phyloP scores from a whole-genome alignment of 2,888 invertebrate species.

The Brachyopa scutellaris region DNA sequence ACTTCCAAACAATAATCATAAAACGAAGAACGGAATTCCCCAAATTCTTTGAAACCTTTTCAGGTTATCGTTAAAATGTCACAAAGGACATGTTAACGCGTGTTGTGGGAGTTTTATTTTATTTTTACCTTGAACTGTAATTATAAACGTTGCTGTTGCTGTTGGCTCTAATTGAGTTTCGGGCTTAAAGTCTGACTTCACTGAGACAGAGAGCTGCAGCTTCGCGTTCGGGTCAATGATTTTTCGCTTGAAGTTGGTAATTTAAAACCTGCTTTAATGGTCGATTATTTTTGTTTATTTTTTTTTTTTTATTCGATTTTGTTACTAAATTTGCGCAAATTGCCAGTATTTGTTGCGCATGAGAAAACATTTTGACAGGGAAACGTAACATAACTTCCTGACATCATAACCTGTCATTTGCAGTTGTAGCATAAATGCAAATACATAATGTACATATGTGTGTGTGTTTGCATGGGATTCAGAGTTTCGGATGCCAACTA shows the following conservation, averaged over 20 bases:
- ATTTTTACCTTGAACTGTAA: constrained; percentile 25
- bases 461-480: too few species aligned
- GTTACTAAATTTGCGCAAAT: constrained; percentile 4
- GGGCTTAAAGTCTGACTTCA: constrained; percentile 22
- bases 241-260: constrained; percentile 42
- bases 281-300: constrained; percentile 39
- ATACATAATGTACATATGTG: too few species aligned
- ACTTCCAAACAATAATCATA: not conserved
- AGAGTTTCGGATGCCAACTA: too few species aligned
- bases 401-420: constrained; percentile 13
- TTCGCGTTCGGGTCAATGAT: constrained; percentile 35
- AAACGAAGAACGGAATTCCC: not conserved
- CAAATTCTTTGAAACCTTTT: not conserved
- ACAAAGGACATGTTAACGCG: constrained; percentile 7
- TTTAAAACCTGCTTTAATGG: constrained; percentile 49
- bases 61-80: constrained; percentile 7
- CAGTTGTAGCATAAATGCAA: too few species aligned
- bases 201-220: constrained; percentile 8
- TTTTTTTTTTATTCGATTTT: constrained; percentile 9
- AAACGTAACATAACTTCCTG: constrained; percentile 16
- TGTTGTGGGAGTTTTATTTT: not conserved
- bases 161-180: not conserved
- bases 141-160: not conserved
- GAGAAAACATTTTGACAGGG: not conserved
- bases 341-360: constrained; percentile 11